phyloP scores from a whole-genome alignment of 37 sponge, comb jelly and placozoan genomes.

The Aplysina aerophoba region DNA sequence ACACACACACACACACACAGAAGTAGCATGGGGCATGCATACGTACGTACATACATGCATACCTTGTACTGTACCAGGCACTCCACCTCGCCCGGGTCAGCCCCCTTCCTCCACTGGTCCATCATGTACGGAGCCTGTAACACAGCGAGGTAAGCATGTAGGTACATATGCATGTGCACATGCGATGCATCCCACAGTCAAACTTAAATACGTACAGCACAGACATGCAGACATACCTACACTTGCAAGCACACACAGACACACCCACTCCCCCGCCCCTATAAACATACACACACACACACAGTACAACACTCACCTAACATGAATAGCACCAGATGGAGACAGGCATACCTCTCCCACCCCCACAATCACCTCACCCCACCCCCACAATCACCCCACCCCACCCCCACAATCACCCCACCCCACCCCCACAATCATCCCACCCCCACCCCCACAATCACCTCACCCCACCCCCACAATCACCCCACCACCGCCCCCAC shows the following conservation, averaged over 20 bases:
- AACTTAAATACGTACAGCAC: constrained; percentile 1
- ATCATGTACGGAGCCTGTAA: constrained; percentile 59
- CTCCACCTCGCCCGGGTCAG: constrained; percentile 39
- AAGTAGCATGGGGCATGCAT: no score
- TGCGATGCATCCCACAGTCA: no score
- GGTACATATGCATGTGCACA: not conserved
- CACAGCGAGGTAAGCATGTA: not conserved
- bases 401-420: not conserved
- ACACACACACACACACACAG: no score
- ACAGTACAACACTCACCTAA: no score
- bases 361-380: not conserved
- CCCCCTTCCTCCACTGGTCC: constrained; percentile 59
- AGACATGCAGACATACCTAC: not conserved
- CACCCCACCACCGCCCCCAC: constrained; percentile 6
- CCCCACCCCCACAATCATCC: constrained; percentile 22
- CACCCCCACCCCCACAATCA: not conserved
- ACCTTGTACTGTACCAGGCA: constrained; percentile 63
- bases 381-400: no score
- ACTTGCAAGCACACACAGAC: not conserved
- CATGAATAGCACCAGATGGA: no score
- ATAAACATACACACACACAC: not conserved
- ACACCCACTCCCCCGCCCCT: not conserved
- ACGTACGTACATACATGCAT: not conserved
- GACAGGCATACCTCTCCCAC: not conserved
- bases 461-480: not conserved